Base-by-base conservation (phyloP, 2,113 vertebrate genomes). In the Limnothrissa miodon region DNA sequence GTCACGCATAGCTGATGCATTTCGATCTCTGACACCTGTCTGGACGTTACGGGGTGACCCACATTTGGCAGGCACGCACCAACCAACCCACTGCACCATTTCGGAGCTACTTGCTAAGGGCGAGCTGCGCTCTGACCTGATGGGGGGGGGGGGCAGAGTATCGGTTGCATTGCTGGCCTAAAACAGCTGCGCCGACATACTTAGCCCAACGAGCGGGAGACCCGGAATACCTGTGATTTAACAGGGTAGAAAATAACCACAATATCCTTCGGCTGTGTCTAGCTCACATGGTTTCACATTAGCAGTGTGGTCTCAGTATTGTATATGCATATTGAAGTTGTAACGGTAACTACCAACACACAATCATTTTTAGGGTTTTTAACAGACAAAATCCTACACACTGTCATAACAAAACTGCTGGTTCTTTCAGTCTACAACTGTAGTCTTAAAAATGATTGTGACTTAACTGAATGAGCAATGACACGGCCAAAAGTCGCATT, bases 81-180 rank as follows among this genome's bases (percentile, higher is more conserved):
- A 21, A 17, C 29, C 59, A 66, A 36, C 10, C 66, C 74, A 13
- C 29, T 17, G 29, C 29, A 36, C 66, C 66, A 36, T 36, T 56
- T 15, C 33, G 11, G 78, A 21, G 81, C 79, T 15, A 78, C 79
- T 33, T 44, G 78, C 48, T n/a, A 45, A 33, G 82, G 15, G 53
- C 44, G 25, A 62, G 78, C 81, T 80, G 9, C 8, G 81, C 70
- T 70, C 74, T 85, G 82, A 88, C 80, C 78, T 48, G 74, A 81
- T 15, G 13, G 7, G 48, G 62, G 48, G 44, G 23, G 39, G 36
- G 74, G n/a, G n/a, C n/a, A 42, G 6, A 45, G 66, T 84, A 83
- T 51, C 25, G 39, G n/a, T 85, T 85, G 78, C 29, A 82, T 80
- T 62, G 17, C 29, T 36, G 8, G 53, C 70, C 23, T 80, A 39